Percentiles rank a stretch among this genome's conserved stretches.
Evolutionary conservation across 2,888 invertebrate species (phyloP).

Genomic region (Prosapia bicincta): DNA sequence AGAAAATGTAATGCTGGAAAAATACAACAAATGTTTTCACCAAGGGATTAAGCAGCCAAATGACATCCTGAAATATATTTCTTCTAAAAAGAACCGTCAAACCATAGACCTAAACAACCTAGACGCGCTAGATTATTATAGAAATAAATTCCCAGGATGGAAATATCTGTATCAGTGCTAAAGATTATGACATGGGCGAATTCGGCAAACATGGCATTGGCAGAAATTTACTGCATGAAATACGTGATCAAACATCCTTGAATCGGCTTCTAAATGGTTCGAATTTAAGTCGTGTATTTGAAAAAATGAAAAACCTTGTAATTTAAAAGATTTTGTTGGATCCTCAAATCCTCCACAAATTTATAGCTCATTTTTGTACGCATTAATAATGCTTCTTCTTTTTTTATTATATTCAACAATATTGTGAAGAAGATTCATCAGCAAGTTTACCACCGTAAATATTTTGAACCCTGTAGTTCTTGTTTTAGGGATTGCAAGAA

Average conservation of each 20-base stretch:
- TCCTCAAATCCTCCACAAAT: no score
- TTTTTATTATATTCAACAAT: no score
- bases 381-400: no score
- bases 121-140: background rate
- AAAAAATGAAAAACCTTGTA: background rate
- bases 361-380: no score
- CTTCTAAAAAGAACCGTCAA: background rate
- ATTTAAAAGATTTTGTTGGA: background rate
- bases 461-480: no score
- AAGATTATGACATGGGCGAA: background rate
- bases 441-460: no score
- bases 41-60: background rate
- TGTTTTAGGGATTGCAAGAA: no score
- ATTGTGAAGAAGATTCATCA: no score
- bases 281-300: background rate
- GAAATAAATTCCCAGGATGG: background rate
- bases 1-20: background rate
- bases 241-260: background rate
- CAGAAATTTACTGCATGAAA: background rate
- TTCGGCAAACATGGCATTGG: no score
- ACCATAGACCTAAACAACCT: background rate
- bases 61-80: background rate
- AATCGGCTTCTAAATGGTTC: background rate
- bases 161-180: background rate
- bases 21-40: background rate